Conservation (phyloP, 2,888 invertebrate genomes). For the Agrochola litura region DNA sequence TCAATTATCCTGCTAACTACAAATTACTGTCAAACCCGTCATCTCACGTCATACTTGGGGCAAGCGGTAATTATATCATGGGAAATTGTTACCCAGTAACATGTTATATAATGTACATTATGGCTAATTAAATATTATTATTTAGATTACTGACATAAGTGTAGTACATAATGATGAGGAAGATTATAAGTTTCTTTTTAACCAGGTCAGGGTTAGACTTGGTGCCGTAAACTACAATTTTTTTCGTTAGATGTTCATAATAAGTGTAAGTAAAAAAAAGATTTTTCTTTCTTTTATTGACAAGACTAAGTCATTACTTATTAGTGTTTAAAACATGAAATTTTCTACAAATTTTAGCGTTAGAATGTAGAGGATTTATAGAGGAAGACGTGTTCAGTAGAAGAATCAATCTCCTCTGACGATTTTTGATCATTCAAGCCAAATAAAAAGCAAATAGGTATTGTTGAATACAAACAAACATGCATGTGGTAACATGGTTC, state of each 20-base stretch:
- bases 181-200: slow-evolving; percentile 38
- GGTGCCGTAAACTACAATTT: background rate
- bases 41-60: slow-evolving; percentile 13
- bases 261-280: too few relatives aligned
- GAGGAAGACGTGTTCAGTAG: background rate
- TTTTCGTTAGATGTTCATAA: background rate
- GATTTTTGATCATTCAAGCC: too few relatives aligned
- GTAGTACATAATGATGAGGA: slow-evolving; percentile 7
- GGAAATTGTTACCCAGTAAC: slow-evolving; percentile 38
- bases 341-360: background rate
- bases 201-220: slow-evolving; percentile 29
- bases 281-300: too few relatives aligned
- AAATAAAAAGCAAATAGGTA: slow-evolving; percentile 6
- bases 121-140: slow-evolving; percentile 45
- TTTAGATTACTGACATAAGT: slow-evolving; percentile 36
- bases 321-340: too few relatives aligned
- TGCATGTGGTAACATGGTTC: background rate
- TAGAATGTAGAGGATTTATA: background rate
- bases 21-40: slow-evolving; percentile 39
- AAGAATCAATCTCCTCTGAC: too few relatives aligned
- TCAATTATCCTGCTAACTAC: slow-evolving; percentile 13
- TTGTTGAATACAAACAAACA: background rate
- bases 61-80: slow-evolving; percentile 39
- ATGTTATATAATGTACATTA: slow-evolving; percentile 46
- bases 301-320: background rate